These are phyloP conservation scores for Hirtodrosophila histrioides DNA, from an alignment of 2,888 invertebrate genomes.

Conservation along the genomic window DNA sequence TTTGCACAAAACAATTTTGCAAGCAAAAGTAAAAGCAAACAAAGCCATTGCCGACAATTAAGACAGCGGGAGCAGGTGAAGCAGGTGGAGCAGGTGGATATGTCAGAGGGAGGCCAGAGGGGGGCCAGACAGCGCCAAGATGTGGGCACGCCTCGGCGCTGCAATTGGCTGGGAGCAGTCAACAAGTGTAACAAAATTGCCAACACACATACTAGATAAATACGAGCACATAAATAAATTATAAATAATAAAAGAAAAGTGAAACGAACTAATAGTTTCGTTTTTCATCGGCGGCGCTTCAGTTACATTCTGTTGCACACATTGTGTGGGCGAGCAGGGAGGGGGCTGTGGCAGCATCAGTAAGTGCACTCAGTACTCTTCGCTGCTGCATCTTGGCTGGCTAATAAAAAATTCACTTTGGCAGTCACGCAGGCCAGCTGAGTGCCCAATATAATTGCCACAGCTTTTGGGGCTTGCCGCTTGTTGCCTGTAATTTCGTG, in stretches of 20 bases:
- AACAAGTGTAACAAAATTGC: constrained; percentile 60
- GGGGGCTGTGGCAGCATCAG: background rate
- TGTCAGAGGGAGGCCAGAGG: background rate
- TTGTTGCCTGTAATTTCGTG: constrained; percentile 55
- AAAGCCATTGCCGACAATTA: constrained; percentile 63
- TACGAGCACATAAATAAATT: constrained; percentile 43
- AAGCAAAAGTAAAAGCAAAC: constrained; percentile 74
- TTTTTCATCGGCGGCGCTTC: constrained; percentile 61
- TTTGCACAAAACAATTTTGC: constrained; percentile 69
- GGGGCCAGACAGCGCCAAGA: constrained; percentile 13
- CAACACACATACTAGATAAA: constrained; percentile 20
- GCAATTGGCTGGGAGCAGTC: constrained; percentile 45
- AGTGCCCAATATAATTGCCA: constrained; percentile 54
- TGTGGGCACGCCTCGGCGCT: constrained; percentile 61
- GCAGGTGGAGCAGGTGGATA: constrained; percentile 9
- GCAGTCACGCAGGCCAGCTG: constrained; percentile 55
- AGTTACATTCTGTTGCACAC: constrained; percentile 78
- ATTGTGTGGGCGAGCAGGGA: constrained; percentile 4
- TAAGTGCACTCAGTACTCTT: constrained; percentile 26
- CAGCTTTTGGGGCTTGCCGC: constrained; percentile 36
- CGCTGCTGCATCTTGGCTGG: constrained; percentile 47
- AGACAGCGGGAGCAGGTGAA: constrained; percentile 22
- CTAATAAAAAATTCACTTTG: constrained; percentile 70
- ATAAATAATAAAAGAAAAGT: constrained; percentile 77
- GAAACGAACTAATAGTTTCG: constrained; percentile 79